Evolutionary conservation across 1,140 invertebrate genomes (phyloP).

Genomic region (Ostrea edulis): DNA sequence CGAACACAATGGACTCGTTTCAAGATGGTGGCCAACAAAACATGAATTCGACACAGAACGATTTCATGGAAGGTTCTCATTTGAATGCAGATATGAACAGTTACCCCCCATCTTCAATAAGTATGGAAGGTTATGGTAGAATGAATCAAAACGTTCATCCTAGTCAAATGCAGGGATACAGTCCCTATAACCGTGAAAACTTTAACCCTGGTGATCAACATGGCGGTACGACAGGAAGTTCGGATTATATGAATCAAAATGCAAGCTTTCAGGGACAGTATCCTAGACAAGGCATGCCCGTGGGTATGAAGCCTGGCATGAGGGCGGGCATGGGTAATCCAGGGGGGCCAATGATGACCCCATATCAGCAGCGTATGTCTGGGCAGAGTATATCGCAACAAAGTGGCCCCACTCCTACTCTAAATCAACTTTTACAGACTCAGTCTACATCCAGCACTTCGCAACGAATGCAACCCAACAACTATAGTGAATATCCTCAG

Average conservation of each 20-base stretch:
- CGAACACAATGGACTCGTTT: constrained; percentile 75
- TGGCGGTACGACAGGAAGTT: constrained; percentile 70
- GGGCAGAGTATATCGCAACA: constrained; percentile 87
- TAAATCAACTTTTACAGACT: constrained; percentile 92
- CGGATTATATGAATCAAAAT: constrained; percentile 69
- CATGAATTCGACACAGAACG: constrained; percentile 71
- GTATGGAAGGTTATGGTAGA: constrained; percentile 68
- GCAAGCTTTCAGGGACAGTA: constrained; percentile 70
- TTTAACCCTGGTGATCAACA: constrained; percentile 69
- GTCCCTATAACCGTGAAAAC: constrained; percentile 65
- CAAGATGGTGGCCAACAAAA: constrained; percentile 77
- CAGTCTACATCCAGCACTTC: constrained; percentile 82
- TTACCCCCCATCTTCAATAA: constrained; percentile 68
- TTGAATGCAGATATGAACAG: constrained; percentile 74
- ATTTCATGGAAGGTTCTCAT: constrained; percentile 71
- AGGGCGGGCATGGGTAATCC: constrained; percentile 68
- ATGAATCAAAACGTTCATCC: constrained; percentile 72
- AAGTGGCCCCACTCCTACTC: constrained; percentile 89
- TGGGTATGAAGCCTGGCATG: constrained; percentile 65
- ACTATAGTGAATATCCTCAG: constrained; percentile 77
- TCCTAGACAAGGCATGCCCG: constrained; percentile 67
- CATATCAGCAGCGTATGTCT: constrained; percentile 77
- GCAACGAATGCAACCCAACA: constrained; percentile 71
- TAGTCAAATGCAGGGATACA: constrained; percentile 71
- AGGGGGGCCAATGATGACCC: constrained; percentile 61